These are phyloP conservation scores for Gnathonemus longibarbis DNA, from an alignment of 2,113 vertebrate genomes.

Conservation along the genomic window DNA sequence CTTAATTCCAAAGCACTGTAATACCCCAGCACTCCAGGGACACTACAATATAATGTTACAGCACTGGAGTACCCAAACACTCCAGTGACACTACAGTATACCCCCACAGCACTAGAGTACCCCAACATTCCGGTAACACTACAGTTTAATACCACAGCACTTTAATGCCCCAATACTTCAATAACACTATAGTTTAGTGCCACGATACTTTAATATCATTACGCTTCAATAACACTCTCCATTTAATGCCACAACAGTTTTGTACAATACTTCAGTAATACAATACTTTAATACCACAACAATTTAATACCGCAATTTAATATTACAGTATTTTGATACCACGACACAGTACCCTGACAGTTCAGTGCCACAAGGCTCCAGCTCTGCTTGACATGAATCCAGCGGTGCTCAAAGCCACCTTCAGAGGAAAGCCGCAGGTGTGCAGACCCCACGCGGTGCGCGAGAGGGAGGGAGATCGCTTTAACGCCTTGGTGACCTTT, in stretches of 20 bases:
- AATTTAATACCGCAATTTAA: neutral
- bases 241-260: neutral
- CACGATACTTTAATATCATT: neutral
- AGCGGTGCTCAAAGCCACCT: neutral
- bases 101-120: neutral
- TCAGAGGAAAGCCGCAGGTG: neutral
- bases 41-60: neutral
- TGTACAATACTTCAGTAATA: neutral
- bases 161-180: neutral
- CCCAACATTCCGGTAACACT: neutral
- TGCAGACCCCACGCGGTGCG: neutral
- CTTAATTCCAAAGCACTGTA: neutral
- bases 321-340: neutral
- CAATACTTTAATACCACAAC: neutral
- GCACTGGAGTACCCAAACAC: neutral
- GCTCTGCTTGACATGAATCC: neutral
- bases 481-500: constrained; percentile 39
- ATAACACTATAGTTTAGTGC: neutral
- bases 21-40: neutral
- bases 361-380: neutral
- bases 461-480: constrained; percentile 22
- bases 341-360: neutral
- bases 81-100: neutral
- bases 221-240: neutral
- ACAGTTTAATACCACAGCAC: neutral